Evolutionary conservation across 1,140 invertebrate genomes (phyloP).

Genomic region (Drosophila auraria): DNA sequence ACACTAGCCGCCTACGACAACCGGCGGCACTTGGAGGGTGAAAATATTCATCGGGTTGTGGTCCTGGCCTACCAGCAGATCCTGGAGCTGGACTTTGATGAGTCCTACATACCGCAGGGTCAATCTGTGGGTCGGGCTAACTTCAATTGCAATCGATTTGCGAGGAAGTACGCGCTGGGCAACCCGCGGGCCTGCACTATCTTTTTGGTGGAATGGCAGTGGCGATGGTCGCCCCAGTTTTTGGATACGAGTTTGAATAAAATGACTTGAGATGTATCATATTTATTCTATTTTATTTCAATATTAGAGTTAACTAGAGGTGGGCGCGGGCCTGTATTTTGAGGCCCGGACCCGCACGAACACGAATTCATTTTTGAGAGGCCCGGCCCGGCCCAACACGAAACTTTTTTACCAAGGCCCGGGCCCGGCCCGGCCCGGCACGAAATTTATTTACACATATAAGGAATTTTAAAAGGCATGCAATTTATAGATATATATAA

Average conservation of each 20-base stretch:
- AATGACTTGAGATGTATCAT: too few species aligned
- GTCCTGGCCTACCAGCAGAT: conserved; percentile 94
- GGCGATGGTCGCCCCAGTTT: neutral
- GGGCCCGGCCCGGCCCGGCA: too few species aligned
- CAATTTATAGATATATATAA: too few species aligned
- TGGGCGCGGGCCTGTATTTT: too few species aligned
- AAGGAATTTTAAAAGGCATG: too few species aligned
- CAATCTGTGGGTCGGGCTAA: conserved; percentile 88
- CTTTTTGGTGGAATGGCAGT: conserved; percentile 34
- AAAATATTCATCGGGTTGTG: conserved; percentile 95
- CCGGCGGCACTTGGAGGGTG: conserved; percentile 91
- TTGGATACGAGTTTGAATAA: neutral
- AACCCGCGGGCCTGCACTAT: conserved; percentile 93
- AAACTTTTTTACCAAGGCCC: too few species aligned
- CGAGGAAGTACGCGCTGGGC: conserved; percentile 90
- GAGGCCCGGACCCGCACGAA: too few species aligned
- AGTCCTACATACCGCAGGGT: conserved; percentile 85
- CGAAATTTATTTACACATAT: too few species aligned
- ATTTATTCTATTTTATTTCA: too few species aligned
- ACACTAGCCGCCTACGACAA: conserved; percentile 91
- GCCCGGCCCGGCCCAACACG: too few species aligned
- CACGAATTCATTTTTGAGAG: too few species aligned
- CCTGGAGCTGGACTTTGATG: conserved; percentile 70
- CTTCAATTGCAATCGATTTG: conserved; percentile 91
- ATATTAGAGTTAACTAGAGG: too few species aligned